Evolutionary conservation across 2,797 vertebrate genomes (phyloP).

Genomic region (Acanthopagrus latus): DNA sequence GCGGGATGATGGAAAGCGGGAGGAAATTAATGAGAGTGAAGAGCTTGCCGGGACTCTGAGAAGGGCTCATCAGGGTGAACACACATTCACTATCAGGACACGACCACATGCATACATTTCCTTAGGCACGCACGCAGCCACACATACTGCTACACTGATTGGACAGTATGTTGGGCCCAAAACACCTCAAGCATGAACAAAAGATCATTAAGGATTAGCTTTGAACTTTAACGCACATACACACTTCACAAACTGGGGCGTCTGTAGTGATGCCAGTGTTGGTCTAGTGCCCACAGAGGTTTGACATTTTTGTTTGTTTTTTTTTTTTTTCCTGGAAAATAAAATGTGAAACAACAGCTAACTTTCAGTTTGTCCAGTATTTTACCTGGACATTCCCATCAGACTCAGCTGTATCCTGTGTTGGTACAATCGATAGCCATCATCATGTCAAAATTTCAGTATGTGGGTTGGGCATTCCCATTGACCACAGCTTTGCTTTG

Average conservation of each 20-base stretch:
- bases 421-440: too few relatives aligned
- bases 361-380: not conserved
- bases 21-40: conserved; percentile 65
- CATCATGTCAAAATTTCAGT: too few relatives aligned
- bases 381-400: not conserved
- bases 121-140: conserved; percentile 18
- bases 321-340: not conserved
- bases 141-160: conserved; percentile 38
- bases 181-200: conserved; percentile 43
- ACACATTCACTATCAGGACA: conserved; percentile 48
- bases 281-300: not conserved
- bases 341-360: not conserved
- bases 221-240: conserved; percentile 5
- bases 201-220: conserved; percentile 26
- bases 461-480: too few relatives aligned
- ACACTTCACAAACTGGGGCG: conserved; percentile 6
- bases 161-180: conserved; percentile 26
- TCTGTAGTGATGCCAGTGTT: not conserved
- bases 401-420: not conserved
- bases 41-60: conserved; percentile 40
- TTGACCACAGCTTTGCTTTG: not conserved
- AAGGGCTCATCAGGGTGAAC: conserved; percentile 38
- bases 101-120: conserved; percentile 29
- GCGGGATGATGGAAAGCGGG: conserved; percentile 59
- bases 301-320: not conserved